phyloP scores from a whole-genome alignment of 2,888 invertebrate species.

The Apoda limacodes region DNA sequence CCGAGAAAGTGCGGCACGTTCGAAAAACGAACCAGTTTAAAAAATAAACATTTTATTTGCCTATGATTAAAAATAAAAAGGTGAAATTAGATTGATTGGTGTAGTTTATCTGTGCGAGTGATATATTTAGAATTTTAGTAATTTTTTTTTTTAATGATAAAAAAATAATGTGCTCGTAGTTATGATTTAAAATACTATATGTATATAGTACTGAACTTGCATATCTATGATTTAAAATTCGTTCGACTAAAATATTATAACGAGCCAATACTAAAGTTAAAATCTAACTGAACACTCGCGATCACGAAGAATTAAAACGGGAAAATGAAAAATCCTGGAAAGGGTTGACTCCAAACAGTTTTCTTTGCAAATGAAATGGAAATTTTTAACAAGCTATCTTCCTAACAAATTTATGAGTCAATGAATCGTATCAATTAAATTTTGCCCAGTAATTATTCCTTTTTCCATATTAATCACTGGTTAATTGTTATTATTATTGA shows the following conservation, averaged over 20 bases:
- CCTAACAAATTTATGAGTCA: constrained; percentile 29
- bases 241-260: constrained; percentile 48
- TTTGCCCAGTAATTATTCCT: constrained; percentile 29
- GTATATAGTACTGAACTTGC: no score
- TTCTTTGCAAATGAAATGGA: constrained; percentile 59
- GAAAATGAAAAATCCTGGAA: constrained; percentile 32
- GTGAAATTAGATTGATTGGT: not conserved
- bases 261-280: no score
- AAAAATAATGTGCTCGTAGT: no score
- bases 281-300: no score
- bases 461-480: no score
- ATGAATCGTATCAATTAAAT: constrained; percentile 48
- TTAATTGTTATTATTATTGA: no score
- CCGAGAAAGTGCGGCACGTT: constrained; percentile 64
- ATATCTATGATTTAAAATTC: no score
- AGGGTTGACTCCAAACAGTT: constrained; percentile 44
- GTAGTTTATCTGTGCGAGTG: not conserved
- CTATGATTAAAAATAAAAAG: constrained; percentile 26
- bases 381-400: constrained; percentile 58
- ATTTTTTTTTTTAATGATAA: constrained; percentile 9
- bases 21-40: constrained; percentile 45
- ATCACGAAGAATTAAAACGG: no score
- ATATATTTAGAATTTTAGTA: constrained; percentile 3
- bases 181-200: no score
- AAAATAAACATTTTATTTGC: no score